phyloP scores from a whole-genome alignment of 1,140 invertebrate species.

The Drosophila lini region DNA sequence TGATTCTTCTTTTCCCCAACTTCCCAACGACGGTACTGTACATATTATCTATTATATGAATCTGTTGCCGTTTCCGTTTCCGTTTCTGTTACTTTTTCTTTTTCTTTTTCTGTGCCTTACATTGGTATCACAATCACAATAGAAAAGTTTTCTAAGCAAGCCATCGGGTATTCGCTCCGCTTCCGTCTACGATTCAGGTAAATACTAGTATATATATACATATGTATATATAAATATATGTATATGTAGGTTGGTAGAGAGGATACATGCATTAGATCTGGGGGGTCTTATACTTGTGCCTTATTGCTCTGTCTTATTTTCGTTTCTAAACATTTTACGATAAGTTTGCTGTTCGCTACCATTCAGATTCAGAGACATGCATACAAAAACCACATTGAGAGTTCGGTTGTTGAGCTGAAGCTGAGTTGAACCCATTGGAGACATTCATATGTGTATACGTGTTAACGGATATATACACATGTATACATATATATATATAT shows the following conservation, averaged over 20 bases:
- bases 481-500: slow-evolving; percentile 19
- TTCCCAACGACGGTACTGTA: slow-evolving; percentile 13
- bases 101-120: slow-evolving; percentile 53
- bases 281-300: slow-evolving; percentile 27
- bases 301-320: slow-evolving; percentile 20
- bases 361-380: slow-evolving; percentile 25
- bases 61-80: slow-evolving; percentile 7
- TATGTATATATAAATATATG: not conserved
- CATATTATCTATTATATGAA: slow-evolving; percentile 21
- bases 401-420: slow-evolving; percentile 35
- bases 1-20: slow-evolving; percentile 16
- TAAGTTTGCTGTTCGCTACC: slow-evolving; percentile 23
- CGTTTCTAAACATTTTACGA: slow-evolving; percentile 38
- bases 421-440: slow-evolving; percentile 31
- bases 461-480: slow-evolving; percentile 29
- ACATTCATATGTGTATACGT: slow-evolving; percentile 33
- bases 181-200: slow-evolving; percentile 24
- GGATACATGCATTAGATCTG: slow-evolving; percentile 4
- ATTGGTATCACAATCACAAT: slow-evolving; percentile 67
- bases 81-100: slow-evolving; percentile 12
- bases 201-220: slow-evolving; percentile 14
- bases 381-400: slow-evolving; percentile 52
- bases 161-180: slow-evolving; percentile 25
- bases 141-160: slow-evolving; percentile 58
- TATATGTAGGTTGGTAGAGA: slow-evolving; percentile 10